Evolutionary conservation across 1,140 invertebrate genomes (phyloP).

Genomic region (Chlorops oryzae): DNA sequence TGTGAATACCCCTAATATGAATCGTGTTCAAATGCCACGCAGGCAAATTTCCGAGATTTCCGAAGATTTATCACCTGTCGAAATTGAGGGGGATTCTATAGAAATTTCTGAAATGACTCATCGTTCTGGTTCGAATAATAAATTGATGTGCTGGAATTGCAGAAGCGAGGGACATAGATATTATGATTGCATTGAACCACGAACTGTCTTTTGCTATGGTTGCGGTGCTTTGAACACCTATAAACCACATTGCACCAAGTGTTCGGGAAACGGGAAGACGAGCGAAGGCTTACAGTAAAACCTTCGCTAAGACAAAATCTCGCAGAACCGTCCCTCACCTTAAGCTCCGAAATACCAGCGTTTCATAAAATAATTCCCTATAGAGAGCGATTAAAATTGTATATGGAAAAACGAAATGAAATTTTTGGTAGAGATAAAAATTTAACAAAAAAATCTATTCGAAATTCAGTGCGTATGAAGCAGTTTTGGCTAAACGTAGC

Average conservation of each 20-base stretch:
- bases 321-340: not conserved
- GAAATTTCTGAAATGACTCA: too few species aligned
- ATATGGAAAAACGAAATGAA: not conserved
- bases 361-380: constrained; percentile 1
- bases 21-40: too few species aligned
- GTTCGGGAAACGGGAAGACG: not conserved
- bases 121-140: constrained; percentile 3
- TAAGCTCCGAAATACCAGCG: not conserved
- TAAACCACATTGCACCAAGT: constrained; percentile 4
- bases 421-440: not conserved
- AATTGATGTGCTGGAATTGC: constrained; percentile 18
- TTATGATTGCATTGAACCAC: constrained; percentile 9
- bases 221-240: constrained; percentile 4
- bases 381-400: not conserved
- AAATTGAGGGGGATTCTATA: too few species aligned
- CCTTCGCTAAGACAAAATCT: not conserved
- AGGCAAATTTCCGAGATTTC: too few species aligned
- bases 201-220: constrained; percentile 12
- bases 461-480: too few species aligned
- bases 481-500: too few species aligned
- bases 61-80: too few species aligned
- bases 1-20: too few species aligned
- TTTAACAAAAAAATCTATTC: not conserved
- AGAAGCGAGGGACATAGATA: constrained; percentile 9
- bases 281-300: not conserved